Evolutionary conservation across 2,113 vertebrate genomes (phyloP), one percentile per base, ranked within the genome.

Genomic region (Tyto alba): DNA sequence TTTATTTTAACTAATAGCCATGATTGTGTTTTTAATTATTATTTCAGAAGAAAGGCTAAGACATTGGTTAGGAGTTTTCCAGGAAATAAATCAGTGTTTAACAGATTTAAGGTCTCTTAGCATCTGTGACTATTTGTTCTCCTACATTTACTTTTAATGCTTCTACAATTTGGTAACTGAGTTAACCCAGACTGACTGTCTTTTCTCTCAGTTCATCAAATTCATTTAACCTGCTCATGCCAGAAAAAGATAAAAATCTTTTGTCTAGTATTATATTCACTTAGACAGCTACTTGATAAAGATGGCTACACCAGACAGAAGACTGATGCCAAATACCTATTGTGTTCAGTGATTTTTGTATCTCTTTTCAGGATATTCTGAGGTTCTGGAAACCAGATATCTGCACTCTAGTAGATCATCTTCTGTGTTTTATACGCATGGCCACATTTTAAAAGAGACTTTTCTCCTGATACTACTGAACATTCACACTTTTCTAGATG

Each of bases 61-160:
- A 71, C 43, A 82, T 29, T 2, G 10, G 13, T 38, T 93, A 69
- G 60, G 76, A 92, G 43, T 62, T 87, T 89, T 84, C 86, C 86
- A 90, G 56, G 48, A 76, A 84, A 95, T 81, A 84, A 90, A 92
- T 94, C 88, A 79, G 36, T 62, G 25, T 34, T 62, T 93, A 89
- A 83, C 76, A 92, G 79, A 62, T 93, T 90, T 93, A 96, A 95
- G 36, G 30, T 29, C 60, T 92, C 63, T 85, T 88, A 78, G 48
- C 64, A 66, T 90, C 90, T 94, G 48, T 17, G 52, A 41, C 85
- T 90, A 32, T 73, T 84, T 89, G 36, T 93, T 96, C 73, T 90
- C 56, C 41, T 60, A 74, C 76, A 50, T 76, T 90, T 84, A 77
- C 34, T 96, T 94, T 56, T 60, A 71, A 94, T 81, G 76, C 34